These are phyloP conservation scores for Hylaea fasciaria DNA, from an alignment of 2,888 invertebrate genomes.

Conservation along the genomic window DNA sequence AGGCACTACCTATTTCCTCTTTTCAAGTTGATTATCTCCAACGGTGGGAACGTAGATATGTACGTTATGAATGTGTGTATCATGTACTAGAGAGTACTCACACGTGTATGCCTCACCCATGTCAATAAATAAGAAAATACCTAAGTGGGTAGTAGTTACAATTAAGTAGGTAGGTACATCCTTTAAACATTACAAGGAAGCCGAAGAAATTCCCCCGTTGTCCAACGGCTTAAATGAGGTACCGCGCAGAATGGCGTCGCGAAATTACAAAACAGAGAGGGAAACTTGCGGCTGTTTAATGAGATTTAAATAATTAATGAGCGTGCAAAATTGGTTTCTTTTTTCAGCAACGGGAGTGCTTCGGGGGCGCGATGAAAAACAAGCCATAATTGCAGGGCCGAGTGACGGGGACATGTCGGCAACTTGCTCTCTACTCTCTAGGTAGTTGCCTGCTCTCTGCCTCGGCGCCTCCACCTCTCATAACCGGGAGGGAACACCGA, in stretches of 20 bases:
- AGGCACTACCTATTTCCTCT: no score
- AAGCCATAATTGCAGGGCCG: conserved; percentile 77
- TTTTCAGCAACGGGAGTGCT: conserved; percentile 71
- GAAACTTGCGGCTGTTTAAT: conserved; percentile 82
- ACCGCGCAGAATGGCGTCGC: conserved; percentile 61
- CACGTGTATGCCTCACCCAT: no score
- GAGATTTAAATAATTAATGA: conserved; percentile 86
- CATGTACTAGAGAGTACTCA: no score
- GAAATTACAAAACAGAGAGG: conserved; percentile 73
- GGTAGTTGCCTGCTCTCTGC: conserved; percentile 24
- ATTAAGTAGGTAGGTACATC: not conserved
- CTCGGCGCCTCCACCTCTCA: conserved; percentile 42
- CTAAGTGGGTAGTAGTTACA: not conserved
- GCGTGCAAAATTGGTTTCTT: conserved; percentile 83
- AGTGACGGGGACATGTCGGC: conserved; percentile 57
- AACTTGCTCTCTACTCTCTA: conserved; percentile 48
- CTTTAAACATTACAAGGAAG: conserved; percentile 27
- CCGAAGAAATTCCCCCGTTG: conserved; percentile 47
- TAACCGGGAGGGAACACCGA: conserved; percentile 54
- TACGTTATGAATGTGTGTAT: no score
- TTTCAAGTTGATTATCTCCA: no score
- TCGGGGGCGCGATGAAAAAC: conserved; percentile 74
- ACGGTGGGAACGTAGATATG: no score
- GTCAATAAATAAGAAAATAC: no score
- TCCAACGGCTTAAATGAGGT: conserved; percentile 69